Conservation (phyloP, 2,797 vertebrate species). For the Hippopotamyrus pictus region DNA sequence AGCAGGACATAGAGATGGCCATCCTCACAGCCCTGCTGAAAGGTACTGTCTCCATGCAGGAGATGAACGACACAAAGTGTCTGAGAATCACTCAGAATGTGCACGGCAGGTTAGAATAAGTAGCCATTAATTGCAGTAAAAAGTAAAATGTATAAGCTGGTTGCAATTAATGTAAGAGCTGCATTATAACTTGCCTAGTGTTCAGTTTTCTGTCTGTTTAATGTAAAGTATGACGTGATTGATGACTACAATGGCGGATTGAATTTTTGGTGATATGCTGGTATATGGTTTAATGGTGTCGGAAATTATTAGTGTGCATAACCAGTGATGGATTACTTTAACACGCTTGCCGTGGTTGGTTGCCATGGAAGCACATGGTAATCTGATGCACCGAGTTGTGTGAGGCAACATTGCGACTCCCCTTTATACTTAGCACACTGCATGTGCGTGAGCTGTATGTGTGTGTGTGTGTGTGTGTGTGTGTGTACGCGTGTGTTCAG, state of each 20-base stretch:
- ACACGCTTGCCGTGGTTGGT: not conserved
- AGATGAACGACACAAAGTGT: not conserved
- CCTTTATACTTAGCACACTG: not conserved
- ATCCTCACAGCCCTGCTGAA: slow-evolving; percentile 93
- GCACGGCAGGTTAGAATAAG: not conserved
- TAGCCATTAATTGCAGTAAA: not conserved
- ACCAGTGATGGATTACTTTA: not conserved
- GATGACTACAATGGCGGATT: not conserved
- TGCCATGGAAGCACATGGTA: not conserved
- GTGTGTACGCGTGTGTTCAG: slow-evolving; percentile 48
- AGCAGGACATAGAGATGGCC: slow-evolving; percentile 96
- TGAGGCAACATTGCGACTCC: not conserved
- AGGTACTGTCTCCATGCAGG: slow-evolving; percentile 61
- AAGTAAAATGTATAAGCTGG: not conserved
- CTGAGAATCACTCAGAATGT: not conserved
- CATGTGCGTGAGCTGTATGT: not conserved
- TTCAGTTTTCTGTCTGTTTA: not conserved
- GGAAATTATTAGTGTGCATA: not conserved
- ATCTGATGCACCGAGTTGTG: not conserved
- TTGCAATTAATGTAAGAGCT: not conserved
- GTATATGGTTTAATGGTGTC: not conserved
- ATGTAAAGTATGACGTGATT: not conserved
- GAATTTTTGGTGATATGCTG: not conserved
- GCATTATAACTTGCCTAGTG: not conserved
- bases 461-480: not conserved